Evolutionary conservation across 2,113 vertebrate species (phyloP).

Genomic region (Cryptoleucopteryx plumbea): DNA sequence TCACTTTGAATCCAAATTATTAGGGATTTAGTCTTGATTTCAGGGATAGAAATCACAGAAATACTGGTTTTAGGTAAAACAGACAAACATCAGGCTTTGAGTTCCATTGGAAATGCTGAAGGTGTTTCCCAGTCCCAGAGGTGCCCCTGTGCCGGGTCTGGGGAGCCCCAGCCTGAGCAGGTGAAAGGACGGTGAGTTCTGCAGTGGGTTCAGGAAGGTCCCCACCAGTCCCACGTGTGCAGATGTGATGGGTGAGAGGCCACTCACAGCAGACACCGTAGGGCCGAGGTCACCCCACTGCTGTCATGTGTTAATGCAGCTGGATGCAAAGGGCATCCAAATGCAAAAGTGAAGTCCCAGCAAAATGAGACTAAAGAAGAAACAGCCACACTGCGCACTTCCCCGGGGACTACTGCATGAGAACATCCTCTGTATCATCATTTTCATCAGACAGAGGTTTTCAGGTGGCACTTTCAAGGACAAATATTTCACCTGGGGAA

Average conservation of each 20-base stretch:
- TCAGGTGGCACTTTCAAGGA: neutral
- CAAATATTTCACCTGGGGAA: neutral
- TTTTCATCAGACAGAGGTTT: neutral
- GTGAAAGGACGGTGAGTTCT: neutral
- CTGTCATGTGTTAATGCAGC: accelerated
- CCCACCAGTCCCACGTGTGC: neutral
- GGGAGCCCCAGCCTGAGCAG: neutral
- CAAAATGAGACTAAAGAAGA: neutral
- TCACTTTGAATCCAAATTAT: neutral
- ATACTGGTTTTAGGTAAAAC: neutral
- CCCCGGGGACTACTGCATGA: neutral
- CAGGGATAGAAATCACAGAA: neutral
- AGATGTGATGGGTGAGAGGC: neutral
- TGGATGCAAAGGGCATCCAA: neutral
- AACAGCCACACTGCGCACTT: accelerated
- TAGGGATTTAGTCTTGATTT: neutral
- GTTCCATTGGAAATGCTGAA: neutral
- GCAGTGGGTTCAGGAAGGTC: neutral
- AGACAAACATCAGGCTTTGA: neutral
- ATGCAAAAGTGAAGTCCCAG: neutral
- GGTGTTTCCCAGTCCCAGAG: neutral
- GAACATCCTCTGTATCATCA: neutral
- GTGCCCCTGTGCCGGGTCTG: accelerated
- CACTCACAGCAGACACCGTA: neutral
- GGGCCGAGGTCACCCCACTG: neutral